Evolutionary conservation across 2,797 vertebrate species (phyloP).

Genomic region (Philypnodon macrostomus): DNA sequence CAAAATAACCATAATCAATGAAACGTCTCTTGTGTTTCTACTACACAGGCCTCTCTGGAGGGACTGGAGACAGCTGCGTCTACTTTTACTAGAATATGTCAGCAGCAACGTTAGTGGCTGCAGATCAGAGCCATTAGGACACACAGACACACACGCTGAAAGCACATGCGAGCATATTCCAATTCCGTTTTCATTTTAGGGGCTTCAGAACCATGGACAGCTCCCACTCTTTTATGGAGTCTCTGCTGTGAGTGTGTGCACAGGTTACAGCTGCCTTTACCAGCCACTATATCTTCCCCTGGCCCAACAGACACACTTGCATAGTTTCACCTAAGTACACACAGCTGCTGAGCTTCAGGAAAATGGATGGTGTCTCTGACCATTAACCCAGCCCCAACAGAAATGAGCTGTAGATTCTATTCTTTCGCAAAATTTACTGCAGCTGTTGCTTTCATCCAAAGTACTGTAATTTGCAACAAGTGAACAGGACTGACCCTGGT

Average conservation of each 20-base stretch:
- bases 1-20: constrained; percentile 71
- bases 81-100: constrained; percentile 35
- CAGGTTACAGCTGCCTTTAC: constrained; percentile 18
- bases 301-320: constrained; percentile 20
- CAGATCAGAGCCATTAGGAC: background rate
- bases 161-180: background rate
- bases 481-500: constrained; percentile 17
- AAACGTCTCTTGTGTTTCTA: constrained; percentile 49
- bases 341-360: constrained; percentile 41
- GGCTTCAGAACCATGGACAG: constrained; percentile 69
- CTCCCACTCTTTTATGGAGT: constrained; percentile 19
- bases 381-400: constrained; percentile 20
- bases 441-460: constrained; percentile 50
- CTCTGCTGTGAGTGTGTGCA: background rate
- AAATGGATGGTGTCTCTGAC: constrained; percentile 37
- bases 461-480: constrained; percentile 48
- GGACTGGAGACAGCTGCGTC: constrained; percentile 45
- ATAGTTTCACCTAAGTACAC: constrained; percentile 39
- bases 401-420: constrained; percentile 35
- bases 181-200: background rate
- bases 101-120: constrained; percentile 10
- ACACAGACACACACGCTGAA: background rate
- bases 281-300: constrained; percentile 23
- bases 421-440: constrained; percentile 31
- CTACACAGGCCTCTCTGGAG: constrained; percentile 28